phyloP scores from a whole-genome alignment of 2,113 vertebrate genomes.

The Crotalus horridus region DNA sequence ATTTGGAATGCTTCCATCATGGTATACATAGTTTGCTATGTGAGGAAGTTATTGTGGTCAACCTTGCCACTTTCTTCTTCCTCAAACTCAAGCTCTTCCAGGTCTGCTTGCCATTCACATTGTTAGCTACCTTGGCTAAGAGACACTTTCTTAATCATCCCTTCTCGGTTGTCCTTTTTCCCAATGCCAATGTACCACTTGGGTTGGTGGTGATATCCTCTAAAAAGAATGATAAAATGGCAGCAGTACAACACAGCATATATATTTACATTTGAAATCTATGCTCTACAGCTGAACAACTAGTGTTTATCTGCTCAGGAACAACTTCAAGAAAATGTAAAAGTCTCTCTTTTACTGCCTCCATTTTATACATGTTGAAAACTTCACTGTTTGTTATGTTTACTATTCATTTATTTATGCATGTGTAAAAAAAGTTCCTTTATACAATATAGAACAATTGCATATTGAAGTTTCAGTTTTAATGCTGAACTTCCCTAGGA shows the following conservation, averaged over 20 bases:
- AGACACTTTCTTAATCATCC: too few species aligned
- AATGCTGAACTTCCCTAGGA: neutral
- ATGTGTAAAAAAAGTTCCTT: neutral
- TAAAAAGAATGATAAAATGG: neutral
- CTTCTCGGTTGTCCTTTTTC: too few species aligned
- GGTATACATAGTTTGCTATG: too few species aligned
- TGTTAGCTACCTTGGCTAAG: too few species aligned
- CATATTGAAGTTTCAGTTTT: neutral
- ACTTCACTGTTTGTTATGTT: neutral
- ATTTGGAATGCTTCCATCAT: too few species aligned
- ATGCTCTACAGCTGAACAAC: neutral
- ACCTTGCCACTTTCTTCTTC: too few species aligned
- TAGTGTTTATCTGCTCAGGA: too few species aligned
- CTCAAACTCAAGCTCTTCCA: too few species aligned
- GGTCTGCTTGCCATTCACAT: too few species aligned
- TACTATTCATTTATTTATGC: neutral
- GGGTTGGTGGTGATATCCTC: too few species aligned
- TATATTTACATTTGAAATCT: neutral
- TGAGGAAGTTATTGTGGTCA: too few species aligned
- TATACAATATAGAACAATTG: neutral
- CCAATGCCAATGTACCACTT: too few species aligned
- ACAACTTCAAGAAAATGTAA: neutral
- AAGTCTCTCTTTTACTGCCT: neutral
- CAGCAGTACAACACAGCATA: neutral
- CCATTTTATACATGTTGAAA: neutral